These are phyloP conservation scores for Astreopora myriophthalma DNA, from an alignment of 64 coral and sea anemone genomes.

Conservation along the genomic window DNA sequence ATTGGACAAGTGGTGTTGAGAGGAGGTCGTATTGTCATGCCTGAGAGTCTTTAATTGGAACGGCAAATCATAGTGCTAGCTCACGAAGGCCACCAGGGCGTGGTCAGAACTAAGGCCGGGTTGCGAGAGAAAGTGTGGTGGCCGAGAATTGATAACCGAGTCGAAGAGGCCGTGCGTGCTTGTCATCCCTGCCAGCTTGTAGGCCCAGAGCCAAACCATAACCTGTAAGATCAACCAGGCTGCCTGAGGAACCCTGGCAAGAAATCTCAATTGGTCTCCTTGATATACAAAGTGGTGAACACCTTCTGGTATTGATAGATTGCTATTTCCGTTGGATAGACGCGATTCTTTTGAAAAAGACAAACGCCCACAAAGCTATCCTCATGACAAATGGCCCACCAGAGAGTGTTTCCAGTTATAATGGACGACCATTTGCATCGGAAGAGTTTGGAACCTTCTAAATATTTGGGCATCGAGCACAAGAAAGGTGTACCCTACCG, in stretches of 20 bases:
- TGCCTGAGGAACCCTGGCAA: slow-evolving; percentile 27
- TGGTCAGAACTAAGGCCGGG: too few relatives aligned
- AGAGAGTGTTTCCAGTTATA: background rate
- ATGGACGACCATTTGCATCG: slow-evolving; percentile 27
- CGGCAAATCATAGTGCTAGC: too few relatives aligned
- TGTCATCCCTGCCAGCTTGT: slow-evolving; percentile 16
- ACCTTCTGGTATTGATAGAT: slow-evolving; percentile 11
- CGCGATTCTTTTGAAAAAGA: background rate
- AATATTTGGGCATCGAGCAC: slow-evolving; percentile 62
- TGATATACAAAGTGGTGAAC: background rate
- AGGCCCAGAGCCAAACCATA: slow-evolving; percentile 21
- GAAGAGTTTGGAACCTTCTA: slow-evolving; percentile 46
- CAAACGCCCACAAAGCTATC: background rate
- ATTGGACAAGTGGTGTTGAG: too few relatives aligned
- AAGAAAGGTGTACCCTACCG: slow-evolving; percentile 71
- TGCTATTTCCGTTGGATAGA: slow-evolving; percentile 28
- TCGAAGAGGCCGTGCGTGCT: background rate
- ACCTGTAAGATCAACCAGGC: background rate
- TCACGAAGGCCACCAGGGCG: too few relatives aligned
- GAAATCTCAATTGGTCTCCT: background rate
- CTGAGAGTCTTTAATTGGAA: too few relatives aligned
- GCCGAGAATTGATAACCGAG: slow-evolving; percentile 7
- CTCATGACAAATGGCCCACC: background rate
- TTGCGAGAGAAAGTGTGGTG: slow-evolving; percentile 37
- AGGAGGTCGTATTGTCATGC: too few relatives aligned